phyloP scores from a whole-genome alignment of 2,113 vertebrate species.

The Furnarius figulus region DNA sequence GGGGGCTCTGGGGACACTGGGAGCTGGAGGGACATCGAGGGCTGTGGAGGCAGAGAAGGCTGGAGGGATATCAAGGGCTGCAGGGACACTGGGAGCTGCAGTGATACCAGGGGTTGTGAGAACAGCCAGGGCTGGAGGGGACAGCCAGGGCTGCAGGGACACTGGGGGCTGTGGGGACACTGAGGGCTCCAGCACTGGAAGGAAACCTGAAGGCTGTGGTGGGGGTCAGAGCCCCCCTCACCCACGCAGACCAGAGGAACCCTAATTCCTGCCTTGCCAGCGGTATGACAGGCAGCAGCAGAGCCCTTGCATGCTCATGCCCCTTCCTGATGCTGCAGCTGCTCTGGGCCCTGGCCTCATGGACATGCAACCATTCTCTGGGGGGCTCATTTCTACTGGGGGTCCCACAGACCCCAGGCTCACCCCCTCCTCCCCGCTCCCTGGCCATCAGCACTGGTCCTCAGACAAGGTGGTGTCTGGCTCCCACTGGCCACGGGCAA shows the following conservation, averaged over 20 bases:
- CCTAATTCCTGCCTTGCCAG: background rate
- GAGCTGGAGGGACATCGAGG: background rate
- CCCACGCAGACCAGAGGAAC: background rate
- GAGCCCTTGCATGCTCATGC: background rate
- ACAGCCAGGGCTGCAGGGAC: background rate
- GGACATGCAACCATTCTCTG: background rate
- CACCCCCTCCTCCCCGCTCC: accelerated
- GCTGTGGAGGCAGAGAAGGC: background rate
- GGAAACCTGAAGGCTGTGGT: background rate
- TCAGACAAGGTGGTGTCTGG: accelerated
- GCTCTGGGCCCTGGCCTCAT: background rate
- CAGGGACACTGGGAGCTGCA: accelerated
- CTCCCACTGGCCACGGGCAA: accelerated
- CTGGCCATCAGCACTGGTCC: background rate
- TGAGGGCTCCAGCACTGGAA: background rate
- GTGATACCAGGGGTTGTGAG: accelerated
- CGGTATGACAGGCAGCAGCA: background rate
- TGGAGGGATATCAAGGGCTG: background rate
- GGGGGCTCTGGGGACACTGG: background rate
- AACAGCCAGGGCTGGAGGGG: background rate
- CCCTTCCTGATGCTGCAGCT: background rate
- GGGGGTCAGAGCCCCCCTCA: background rate
- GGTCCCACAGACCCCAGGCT: background rate
- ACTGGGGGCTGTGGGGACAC: background rate
- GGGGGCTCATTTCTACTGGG: background rate